Evolutionary conservation across 2,888 invertebrate species (phyloP), one percentile per base, ranked within the genome.

Genomic region (Parochlus steinenii): DNA sequence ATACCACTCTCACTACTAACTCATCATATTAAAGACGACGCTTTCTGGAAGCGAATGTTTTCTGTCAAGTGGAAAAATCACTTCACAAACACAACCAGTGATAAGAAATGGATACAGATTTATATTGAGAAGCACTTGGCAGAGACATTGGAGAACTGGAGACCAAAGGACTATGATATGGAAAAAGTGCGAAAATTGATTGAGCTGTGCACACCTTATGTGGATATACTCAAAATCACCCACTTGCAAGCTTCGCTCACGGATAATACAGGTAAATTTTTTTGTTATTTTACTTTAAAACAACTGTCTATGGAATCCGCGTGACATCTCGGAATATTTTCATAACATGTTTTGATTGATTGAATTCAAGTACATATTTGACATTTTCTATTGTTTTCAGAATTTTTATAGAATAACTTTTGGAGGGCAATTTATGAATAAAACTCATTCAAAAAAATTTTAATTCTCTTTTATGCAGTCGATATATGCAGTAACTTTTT

Each of bases 51-150:
- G 6, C 48, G 54, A 27, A 48, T 53, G 45, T 58, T 50, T 31
- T 48, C 45, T 31, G 46, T 50, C 32, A 54, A 55, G 28, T 58
- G 58, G 58, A 38, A 33, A 35, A 47, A 51, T 35, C 34, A 43
- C 20, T 44, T 42, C 34, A 31, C 37, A 27, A 31, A 39, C 22
- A 20, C 29, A 33, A 44, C 44, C 20, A 20, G 20, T 12, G 38
- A 31, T 15, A 36, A 32, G 8, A 44, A 41, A 31, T 58, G 58
- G 58, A 56, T 58, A 48, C 54, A 51, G 46, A 48, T 54, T 39
- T 58, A 55, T 47, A 57, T 58, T 55, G 57, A 58, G 44, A 54
- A 54, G 45, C 54, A 58, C 52, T 47, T 58, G 42, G 51, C 56
- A 42, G 57, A 58, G 48, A 54, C 52, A 43, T 47, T 58, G 40